A percentile compares a stretch with the other conserved stretches of the same genome.
phyloP scores from a whole-genome alignment of 2,888 invertebrate genomes.

The Agrilus mali region DNA sequence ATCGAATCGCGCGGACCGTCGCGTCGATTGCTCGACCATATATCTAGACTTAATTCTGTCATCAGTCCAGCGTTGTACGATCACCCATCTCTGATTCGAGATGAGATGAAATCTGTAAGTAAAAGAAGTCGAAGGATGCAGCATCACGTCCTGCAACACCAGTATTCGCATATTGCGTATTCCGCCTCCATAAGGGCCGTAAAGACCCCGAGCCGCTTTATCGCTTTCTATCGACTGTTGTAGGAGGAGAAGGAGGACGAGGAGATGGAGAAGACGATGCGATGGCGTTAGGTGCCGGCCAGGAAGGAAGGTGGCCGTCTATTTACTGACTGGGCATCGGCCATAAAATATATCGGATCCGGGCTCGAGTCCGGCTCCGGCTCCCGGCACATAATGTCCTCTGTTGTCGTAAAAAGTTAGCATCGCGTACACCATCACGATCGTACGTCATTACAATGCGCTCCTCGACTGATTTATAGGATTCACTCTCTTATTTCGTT shows the following conservation, averaged over 20 bases:
- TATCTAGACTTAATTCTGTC: too few species aligned
- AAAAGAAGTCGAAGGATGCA: neutral
- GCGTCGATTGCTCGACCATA: too few species aligned
- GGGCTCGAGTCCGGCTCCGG: constrained; percentile 15
- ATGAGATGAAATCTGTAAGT: constrained; percentile 3
- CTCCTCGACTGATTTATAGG: too few species aligned
- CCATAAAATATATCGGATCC: constrained; percentile 37
- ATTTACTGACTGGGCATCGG: constrained; percentile 39
- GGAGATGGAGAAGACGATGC: neutral
- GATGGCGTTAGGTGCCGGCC: constrained; percentile 17
- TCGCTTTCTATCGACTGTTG: constrained; percentile 18
- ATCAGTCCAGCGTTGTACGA: too few species aligned
- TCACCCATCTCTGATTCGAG: too few species aligned
- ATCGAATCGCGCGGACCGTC: too few species aligned
- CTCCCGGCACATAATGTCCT: constrained; percentile 17
- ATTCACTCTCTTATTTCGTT: too few species aligned
- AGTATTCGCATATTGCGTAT: constrained; percentile 29
- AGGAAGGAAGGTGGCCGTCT: constrained; percentile 28
- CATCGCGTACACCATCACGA: constrained; percentile 16
- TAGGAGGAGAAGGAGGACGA: neutral
- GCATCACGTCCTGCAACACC: neutral
- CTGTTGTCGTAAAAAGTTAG: constrained; percentile 33
- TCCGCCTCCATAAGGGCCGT: constrained; percentile 28
- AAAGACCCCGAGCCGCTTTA: constrained; percentile 23
- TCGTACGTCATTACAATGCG: constrained; percentile 5